phyloP scores from a whole-genome alignment of 64 coral and sea anemone genomes.

The Actinia equina region DNA sequence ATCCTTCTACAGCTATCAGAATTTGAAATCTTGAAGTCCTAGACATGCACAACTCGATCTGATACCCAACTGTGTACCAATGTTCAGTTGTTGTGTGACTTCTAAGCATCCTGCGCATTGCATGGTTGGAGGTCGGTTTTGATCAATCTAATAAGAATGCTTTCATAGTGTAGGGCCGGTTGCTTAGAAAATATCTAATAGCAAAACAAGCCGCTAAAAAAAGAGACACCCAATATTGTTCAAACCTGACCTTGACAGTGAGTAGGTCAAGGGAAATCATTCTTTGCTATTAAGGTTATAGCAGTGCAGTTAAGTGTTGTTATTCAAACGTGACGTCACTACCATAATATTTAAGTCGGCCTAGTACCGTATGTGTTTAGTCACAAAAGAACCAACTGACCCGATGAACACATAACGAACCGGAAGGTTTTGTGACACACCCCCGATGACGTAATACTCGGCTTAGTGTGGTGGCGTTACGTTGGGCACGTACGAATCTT shows the following conservation, averaged over 20 bases:
- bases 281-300: not conserved
- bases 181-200: no score
- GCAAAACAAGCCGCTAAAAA: not conserved
- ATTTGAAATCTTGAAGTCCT: not conserved
- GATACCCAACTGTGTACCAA: not conserved
- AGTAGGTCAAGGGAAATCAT: not conserved
- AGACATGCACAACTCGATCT: not conserved
- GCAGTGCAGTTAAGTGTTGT: not conserved
- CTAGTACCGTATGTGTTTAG: not conserved
- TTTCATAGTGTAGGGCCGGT: no score
- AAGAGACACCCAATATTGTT: not conserved
- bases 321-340: not conserved
- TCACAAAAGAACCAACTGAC: not conserved
- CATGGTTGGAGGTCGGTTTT: no score
- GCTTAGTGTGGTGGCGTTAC: not conserved
- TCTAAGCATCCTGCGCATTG: no score
- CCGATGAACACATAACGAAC: not conserved
- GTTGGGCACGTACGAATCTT: not conserved
- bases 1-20: not conserved
- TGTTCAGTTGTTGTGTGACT: no score
- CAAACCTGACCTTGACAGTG: not conserved
- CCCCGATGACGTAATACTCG: not conserved
- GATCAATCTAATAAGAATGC: no score
- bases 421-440: slow-evolving; percentile 4
- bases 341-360: not conserved